These are phyloP conservation scores for Teleogryllus oceanicus DNA, from an alignment of 2,888 invertebrate genomes.

Conservation along the genomic window DNA sequence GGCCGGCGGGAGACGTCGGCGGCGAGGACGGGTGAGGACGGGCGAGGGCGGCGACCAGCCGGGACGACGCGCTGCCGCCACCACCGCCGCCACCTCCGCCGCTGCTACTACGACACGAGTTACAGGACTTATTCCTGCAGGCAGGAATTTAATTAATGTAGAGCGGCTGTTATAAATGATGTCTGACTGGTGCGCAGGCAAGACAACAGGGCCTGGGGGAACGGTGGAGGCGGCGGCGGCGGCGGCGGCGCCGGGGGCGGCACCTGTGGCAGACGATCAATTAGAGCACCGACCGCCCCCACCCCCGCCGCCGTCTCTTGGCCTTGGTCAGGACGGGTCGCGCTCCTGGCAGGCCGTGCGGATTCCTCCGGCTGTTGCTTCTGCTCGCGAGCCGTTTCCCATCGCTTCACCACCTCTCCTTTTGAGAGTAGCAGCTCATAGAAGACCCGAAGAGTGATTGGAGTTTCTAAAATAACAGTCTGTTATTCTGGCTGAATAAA, in stretches of 20 bases:
- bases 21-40: not conserved
- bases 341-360: too few species aligned
- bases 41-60: not conserved
- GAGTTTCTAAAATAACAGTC: too few species aligned
- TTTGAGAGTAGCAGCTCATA: too few species aligned
- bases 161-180: conserved; percentile 2
- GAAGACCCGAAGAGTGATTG: too few species aligned
- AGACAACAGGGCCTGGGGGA: not conserved
- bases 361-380: too few species aligned
- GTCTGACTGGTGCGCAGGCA: not conserved
- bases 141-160: conserved; percentile 18
- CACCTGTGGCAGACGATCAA: conserved; percentile 1
- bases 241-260: not conserved
- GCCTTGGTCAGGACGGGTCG: too few species aligned
- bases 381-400: too few species aligned
- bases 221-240: not conserved
- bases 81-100: too few species aligned
- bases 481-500: too few species aligned
- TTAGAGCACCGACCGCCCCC: not conserved
- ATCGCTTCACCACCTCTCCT: too few species aligned
- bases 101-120: not conserved
- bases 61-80: not conserved
- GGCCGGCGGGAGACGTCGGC: not conserved
- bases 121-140: conserved; percentile 8
- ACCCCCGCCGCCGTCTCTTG: too few species aligned